These are phyloP conservation scores for Ctenomys sociabilis DNA, from an alignment of 2,113 vertebrate genomes.

Conservation along the genomic window DNA sequence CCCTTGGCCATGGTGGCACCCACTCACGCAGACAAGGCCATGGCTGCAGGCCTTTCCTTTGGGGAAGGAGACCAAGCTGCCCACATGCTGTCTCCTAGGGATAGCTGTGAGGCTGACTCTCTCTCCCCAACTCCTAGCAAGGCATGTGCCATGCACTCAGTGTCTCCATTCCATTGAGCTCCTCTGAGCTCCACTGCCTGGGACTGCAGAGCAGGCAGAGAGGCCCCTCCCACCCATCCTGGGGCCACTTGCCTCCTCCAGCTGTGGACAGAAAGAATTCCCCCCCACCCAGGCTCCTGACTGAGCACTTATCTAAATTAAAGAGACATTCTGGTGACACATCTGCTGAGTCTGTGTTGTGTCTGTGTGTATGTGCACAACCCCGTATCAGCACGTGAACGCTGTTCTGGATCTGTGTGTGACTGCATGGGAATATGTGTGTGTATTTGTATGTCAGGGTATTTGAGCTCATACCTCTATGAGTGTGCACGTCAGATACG, in stretches of 20 bases:
- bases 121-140: neutral
- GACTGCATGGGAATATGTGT: neutral
- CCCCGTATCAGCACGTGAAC: neutral
- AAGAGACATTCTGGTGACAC: neutral
- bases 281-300: too few relatives aligned
- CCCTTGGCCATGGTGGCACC: neutral
- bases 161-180: neutral
- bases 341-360: neutral
- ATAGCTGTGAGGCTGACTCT: neutral
- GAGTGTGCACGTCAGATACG: too few relatives aligned
- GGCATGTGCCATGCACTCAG: neutral
- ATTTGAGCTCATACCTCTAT: neutral
- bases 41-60: neutral
- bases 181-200: neutral
- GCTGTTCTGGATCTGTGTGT: neutral
- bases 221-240: neutral
- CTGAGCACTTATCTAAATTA: neutral
- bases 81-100: neutral
- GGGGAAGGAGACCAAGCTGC: neutral
- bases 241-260: neutral
- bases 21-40: neutral
- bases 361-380: neutral
- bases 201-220: fast-evolving
- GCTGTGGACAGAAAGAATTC: neutral
- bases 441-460: neutral